phyloP scores from a whole-genome alignment of 2,888 invertebrate genomes.

The Heliconius aoede region DNA sequence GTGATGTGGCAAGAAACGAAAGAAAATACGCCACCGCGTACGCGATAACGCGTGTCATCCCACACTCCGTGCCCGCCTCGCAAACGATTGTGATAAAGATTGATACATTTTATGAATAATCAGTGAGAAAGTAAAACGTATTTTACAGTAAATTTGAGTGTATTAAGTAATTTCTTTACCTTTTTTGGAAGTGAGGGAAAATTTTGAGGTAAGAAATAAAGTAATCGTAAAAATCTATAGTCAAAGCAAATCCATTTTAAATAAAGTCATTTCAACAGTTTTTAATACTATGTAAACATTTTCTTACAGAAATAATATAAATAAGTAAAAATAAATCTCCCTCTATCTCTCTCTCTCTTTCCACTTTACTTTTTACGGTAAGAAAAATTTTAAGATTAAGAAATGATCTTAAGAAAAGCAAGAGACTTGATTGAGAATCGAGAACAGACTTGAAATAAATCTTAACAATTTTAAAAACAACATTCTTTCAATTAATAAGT shows the following conservation, averaged over 20 bases:
- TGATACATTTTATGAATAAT: slow-evolving; percentile 11
- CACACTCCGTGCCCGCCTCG: slow-evolving; percentile 13
- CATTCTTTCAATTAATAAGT: neutral
- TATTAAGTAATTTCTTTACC: neutral
- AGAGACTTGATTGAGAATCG: no score
- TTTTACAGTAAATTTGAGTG: neutral
- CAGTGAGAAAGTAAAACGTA: neutral
- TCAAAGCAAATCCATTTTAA: no score
- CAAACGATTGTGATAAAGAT: slow-evolving; percentile 21
- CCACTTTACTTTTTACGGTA: no score
- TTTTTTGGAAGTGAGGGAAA: neutral
- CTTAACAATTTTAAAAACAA: neutral
- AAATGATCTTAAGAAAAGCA: no score
- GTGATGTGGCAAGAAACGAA: slow-evolving; percentile 21
- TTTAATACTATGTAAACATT: no score
- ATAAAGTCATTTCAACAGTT: no score
- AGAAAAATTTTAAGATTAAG: no score
- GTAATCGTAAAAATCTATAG: no score
- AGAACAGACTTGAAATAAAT: no score
- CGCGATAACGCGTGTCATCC: slow-evolving; percentile 14
- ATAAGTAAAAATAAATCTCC: no score
- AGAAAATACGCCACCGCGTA: slow-evolving; percentile 11
- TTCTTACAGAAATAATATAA: no score
- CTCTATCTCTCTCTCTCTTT: no score
- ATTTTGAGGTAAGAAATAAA: neutral